Base-by-base conservation (phyloP, 2,113 vertebrate genomes). In the Strigops habroptila region DNA sequence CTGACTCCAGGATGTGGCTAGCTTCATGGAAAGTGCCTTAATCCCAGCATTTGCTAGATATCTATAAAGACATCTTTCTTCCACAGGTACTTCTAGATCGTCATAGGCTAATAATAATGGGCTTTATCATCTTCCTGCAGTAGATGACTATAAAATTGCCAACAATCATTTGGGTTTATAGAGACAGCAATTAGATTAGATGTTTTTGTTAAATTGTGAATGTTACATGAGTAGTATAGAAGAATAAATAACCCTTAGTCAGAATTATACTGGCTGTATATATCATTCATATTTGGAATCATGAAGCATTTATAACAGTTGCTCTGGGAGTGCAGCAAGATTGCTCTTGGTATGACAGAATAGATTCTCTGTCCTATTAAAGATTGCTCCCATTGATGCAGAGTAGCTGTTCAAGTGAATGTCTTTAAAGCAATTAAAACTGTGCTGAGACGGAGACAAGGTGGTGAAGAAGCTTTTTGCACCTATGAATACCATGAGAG, bases 111-210 rank as follows among this genome's bases (percentile, higher is more conserved):
- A 91, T 86, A 82, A 93, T 86, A 85, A 88, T 3, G 24, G 70
- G 37, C 63, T 86, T 5, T 57, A 68, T 79, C 71, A 22, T 70
- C 76, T 70, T 74, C 89, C 73, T 89, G 44, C 63, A 80, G 68
- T 31, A 81, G 86, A 30, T 80, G 48, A 70, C 71, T 86, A 17
- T 92, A 88, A 95, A 94, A 41, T 64, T 94, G 81, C 86, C 91
- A 95, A 78, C 65, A 86, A n/a, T 74, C 60, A 57, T 84, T 91
- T 86, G 77, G 28, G 24, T 78, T 89, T 92, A 75, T 35, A 67
- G 80, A 75, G 78, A 25, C 7, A 59, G 70, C 37, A 89, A 88
- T 95, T 94, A 78, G 39, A 31, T 18, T 23, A 4, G 73, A 70
- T 68, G 28, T 8, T 67, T 94, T 63, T 24, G 86, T 83, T 91